These are phyloP conservation scores for Bombylius discolor DNA, from an alignment of 2,888 invertebrate genomes.

Conservation along the genomic window DNA sequence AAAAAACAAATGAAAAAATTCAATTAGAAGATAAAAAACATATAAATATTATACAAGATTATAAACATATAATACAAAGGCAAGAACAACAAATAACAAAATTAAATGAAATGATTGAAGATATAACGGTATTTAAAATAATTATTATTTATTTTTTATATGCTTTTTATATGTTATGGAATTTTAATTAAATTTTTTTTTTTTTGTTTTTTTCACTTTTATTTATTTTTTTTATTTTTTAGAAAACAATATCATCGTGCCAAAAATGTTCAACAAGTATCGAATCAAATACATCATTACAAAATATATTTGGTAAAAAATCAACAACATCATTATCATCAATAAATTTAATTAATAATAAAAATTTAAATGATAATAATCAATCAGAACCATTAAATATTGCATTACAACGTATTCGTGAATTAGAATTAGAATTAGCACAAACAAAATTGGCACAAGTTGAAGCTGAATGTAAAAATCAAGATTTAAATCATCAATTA, in stretches of 20 bases:
- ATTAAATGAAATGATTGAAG: constrained; percentile 43
- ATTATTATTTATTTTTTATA: neutral
- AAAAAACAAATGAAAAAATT: constrained; percentile 59
- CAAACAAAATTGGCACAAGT: constrained; percentile 94
- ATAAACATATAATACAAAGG: constrained; percentile 81
- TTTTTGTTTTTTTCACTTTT: constrained; percentile 2
- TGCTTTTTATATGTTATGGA: neutral
- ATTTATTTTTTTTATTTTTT: constrained; percentile 17
- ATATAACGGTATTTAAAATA: constrained; percentile 46
- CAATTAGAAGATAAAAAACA: constrained; percentile 61
- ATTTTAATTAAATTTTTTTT: neutral
- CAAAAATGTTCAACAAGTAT: constrained; percentile 36
- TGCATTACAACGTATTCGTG: constrained; percentile 52
- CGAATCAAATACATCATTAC: constrained; percentile 13
- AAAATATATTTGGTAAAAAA: constrained; percentile 6
- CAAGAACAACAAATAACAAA: constrained; percentile 68
- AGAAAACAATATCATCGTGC: constrained; percentile 42
- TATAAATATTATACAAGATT: constrained; percentile 74
- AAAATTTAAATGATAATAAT: constrained; percentile 4
- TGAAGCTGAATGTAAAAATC: constrained; percentile 91
- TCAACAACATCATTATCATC: neutral
- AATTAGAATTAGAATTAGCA: constrained; percentile 88
- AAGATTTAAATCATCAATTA: constrained; percentile 84
- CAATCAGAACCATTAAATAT: constrained; percentile 32
- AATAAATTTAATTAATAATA: neutral